phyloP scores from a whole-genome alignment of 1,140 invertebrate genomes.

The Caenorhabditis remanei region DNA sequence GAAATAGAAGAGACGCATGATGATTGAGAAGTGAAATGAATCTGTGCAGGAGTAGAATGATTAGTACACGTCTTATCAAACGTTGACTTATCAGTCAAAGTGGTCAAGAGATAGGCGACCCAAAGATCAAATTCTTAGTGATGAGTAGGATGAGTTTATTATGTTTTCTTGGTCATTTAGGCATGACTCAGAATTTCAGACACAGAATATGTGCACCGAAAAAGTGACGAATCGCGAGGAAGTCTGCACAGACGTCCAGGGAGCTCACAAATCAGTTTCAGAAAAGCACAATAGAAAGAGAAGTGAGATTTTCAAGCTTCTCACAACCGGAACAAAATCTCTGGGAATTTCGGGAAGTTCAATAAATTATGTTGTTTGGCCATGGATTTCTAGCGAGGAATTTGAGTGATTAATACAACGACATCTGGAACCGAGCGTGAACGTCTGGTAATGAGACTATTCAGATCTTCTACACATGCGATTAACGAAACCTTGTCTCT shows the following conservation, averaged over 20 bases:
- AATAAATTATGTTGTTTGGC: too few relatives aligned
- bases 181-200: not conserved
- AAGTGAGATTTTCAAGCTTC: too few relatives aligned
- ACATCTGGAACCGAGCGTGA: too few relatives aligned
- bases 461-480: too few relatives aligned
- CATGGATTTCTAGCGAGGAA: too few relatives aligned
- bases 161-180: not conserved
- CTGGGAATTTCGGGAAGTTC: too few relatives aligned
- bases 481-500: too few relatives aligned
- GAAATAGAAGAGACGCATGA: not conserved
- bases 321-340: too few relatives aligned
- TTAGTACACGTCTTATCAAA: conserved; percentile 13
- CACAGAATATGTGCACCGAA: conserved; percentile 14
- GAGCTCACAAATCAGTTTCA: not conserved
- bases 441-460: too few relatives aligned
- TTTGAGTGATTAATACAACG: too few relatives aligned
- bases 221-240: not conserved
- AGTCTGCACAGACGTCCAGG: not conserved
- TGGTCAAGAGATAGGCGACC: not conserved
- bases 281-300: not conserved
- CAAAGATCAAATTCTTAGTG: not conserved
- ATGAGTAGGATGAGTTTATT: not conserved
- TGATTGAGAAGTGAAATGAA: not conserved
- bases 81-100: not conserved
- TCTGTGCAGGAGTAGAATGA: not conserved